Conservation (phyloP, 1,140 invertebrate species). For the Eubasilissa regina region DNA sequence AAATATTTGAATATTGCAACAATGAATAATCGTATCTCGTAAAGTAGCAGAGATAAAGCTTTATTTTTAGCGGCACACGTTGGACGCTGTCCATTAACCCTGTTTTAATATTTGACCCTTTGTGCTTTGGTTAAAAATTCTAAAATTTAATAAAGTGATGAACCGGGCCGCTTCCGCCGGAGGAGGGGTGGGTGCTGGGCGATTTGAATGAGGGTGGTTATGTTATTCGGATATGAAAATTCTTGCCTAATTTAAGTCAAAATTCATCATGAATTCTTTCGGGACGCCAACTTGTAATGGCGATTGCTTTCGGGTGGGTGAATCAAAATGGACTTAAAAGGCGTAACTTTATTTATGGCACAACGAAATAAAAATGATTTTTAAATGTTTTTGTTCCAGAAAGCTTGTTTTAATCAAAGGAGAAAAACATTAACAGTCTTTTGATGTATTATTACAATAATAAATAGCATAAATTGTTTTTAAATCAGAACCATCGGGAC, state of each 20-base stretch:
- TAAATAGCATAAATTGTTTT: too few relatives aligned
- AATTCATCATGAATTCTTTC: conserved; percentile 37
- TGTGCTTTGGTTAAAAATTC: conserved; percentile 48
- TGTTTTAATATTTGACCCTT: conserved; percentile 12
- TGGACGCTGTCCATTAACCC: conserved; percentile 17
- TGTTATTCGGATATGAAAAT: conserved; percentile 38
- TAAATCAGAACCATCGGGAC: too few relatives aligned
- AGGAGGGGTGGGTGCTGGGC: not conserved
- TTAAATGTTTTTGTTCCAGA: not conserved
- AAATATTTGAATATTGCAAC: not conserved
- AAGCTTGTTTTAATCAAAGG: too few relatives aligned
- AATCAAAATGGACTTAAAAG: conserved; percentile 14
- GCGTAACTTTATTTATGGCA: not conserved
- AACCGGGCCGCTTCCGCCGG: conserved; percentile 11
- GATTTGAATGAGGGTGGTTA: conserved; percentile 9
- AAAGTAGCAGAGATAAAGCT: not conserved
- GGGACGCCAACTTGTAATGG: conserved; percentile 3
- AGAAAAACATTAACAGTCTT: too few relatives aligned
- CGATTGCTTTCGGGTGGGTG: conserved; percentile 30
- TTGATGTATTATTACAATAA: too few relatives aligned
- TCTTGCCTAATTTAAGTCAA: conserved; percentile 29
- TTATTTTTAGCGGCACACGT: conserved; percentile 1
- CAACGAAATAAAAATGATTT: not conserved
- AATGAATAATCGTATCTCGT: not conserved
- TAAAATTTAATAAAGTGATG: conserved; percentile 57